Conservation (phyloP, 2,888 invertebrate species). For the Aleiodes alternator region DNA sequence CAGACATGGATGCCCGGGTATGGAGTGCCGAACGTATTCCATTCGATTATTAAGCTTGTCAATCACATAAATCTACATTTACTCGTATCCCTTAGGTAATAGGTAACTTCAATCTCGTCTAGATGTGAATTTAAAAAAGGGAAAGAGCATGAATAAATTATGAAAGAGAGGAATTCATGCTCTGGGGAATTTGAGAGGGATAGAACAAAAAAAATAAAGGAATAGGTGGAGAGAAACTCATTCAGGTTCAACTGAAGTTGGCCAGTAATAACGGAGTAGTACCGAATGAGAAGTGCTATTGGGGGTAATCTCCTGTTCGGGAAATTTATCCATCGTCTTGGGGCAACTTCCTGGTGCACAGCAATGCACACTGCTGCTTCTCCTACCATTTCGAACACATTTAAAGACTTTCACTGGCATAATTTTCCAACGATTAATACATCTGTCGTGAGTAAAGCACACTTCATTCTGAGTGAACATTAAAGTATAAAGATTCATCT, state of each 20-base stretch:
- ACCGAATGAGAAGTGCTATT: slow-evolving; percentile 55
- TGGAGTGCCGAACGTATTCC: slow-evolving; percentile 27
- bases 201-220: neutral
- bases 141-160: slow-evolving; percentile 3
- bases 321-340: slow-evolving; percentile 68
- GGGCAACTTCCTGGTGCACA: slow-evolving; percentile 59
- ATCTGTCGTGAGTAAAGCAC: slow-evolving; percentile 15
- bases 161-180: slow-evolving; percentile 25
- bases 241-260: slow-evolving; percentile 47
- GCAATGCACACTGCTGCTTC: neutral
- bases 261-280: slow-evolving; percentile 54
- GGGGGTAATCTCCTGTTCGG: slow-evolving; percentile 70
- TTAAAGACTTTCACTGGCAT: slow-evolving; percentile 26
- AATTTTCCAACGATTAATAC: slow-evolving; percentile 62
- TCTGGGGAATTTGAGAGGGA: slow-evolving; percentile 4
- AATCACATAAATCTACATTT: slow-evolving; percentile 35
- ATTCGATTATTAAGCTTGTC: slow-evolving; percentile 41
- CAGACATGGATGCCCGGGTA: neutral
- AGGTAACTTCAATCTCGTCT: slow-evolving; percentile 1
- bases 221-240: slow-evolving; percentile 20
- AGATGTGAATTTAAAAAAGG: slow-evolving; percentile 19
- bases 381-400: slow-evolving; percentile 4
- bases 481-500: slow-evolving; percentile 21
- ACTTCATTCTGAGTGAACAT: slow-evolving; percentile 1
- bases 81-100: slow-evolving; percentile 6